phyloP scores from a whole-genome alignment of 2,113 vertebrate genomes.

The Anguilla rostrata region DNA sequence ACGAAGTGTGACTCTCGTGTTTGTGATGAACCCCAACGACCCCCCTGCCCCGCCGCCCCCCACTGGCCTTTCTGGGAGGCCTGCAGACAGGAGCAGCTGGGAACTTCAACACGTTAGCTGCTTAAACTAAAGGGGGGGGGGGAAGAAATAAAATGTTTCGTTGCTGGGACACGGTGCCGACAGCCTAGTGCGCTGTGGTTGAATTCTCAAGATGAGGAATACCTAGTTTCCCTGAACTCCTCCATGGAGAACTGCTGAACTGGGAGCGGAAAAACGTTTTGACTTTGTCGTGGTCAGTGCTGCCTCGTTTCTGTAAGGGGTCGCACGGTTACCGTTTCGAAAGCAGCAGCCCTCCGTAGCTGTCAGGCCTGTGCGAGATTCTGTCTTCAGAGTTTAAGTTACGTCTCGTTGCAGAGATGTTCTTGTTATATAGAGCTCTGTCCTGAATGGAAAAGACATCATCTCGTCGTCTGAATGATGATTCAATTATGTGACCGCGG shows the following conservation, averaged over 20 bases:
- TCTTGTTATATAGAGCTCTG: neutral
- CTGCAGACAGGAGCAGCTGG: too few species aligned
- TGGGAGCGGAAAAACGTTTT: neutral
- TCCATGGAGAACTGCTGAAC: neutral
- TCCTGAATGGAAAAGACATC: neutral
- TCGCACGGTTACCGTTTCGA: neutral
- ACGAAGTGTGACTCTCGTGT: conserved; percentile 64
- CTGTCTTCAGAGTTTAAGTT: neutral
- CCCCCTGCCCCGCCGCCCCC: too few species aligned
- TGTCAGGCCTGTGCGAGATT: neutral
- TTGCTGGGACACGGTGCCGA: neutral
- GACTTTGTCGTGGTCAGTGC: neutral
- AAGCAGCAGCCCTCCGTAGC: neutral
- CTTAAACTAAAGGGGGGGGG: neutral
- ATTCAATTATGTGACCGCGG: neutral
- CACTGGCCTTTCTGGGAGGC: neutral
- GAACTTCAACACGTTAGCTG: too few species aligned
- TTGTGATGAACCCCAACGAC: neutral
- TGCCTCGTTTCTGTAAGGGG: neutral
- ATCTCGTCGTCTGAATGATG: neutral
- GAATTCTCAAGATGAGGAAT: neutral
- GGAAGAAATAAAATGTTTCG: neutral
- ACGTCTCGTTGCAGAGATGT: neutral
- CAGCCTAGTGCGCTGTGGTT: neutral
- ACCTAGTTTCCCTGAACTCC: neutral